Evolutionary conservation across 2,888 invertebrate genomes (phyloP), one percentile per base, ranked within the genome.

Genomic region (Hypselothyrea guttata): DNA sequence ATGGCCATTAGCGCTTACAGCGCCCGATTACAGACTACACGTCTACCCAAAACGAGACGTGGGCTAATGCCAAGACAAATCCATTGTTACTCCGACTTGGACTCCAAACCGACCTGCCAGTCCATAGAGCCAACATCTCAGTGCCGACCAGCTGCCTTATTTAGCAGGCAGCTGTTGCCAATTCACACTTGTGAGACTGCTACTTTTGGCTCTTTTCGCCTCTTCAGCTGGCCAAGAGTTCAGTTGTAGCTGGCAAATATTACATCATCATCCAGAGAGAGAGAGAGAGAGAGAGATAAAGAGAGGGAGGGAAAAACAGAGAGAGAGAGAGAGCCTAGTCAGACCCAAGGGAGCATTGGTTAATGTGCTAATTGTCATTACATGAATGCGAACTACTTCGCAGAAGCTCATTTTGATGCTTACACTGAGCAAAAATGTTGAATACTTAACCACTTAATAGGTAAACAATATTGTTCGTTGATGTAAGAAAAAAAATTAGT

Each of bases 1-100:
- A 75, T 76, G 79, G 79, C 83, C 71, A 79, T 79, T 79, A 79
- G 78, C 78, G 83, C 78, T 83, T 83, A 83, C 79, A 83, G 79
- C 76, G 71, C 60, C 79, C 79, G 83, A 79, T 79, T 79, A 79
- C 78, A 83, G 78, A 56, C 77, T 49, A 74, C 60, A 75, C 62
- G 64, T 56, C 45, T 60, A 40, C 38, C 33, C 38, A 28, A 45
- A 38, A 51, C 40, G 52, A 65, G 67, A 78, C 78, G 79, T 78
- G 83, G 78, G 75, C 78, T 78, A 73, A 71, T 70, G 69, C 59
- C 31, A 55, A 49, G n/a, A n/a, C n/a, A n/a, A n/a, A 64, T 71
- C 74, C 78, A 78, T 82, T 82, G n/a, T n/a, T n/a, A n/a, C n/a
- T n/a, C n/a, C n/a, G n/a, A 78, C 75, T 66, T 57, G 72, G 28